Conservation (phyloP, 2,797 vertebrate species). For the Calcarius lapponicus region DNA sequence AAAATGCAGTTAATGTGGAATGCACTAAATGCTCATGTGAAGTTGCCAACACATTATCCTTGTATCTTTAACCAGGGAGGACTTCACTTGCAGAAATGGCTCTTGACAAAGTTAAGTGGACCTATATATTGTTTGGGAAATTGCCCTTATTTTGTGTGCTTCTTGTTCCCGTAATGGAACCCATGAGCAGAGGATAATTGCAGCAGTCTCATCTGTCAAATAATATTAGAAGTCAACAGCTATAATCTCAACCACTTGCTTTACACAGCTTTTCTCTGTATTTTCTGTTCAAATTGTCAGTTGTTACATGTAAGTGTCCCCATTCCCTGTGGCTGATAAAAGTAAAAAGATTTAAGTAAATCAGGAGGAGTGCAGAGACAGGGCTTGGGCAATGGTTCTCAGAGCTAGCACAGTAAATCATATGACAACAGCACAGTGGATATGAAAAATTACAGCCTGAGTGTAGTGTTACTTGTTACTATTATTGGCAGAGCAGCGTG, state of each 20-base stretch:
- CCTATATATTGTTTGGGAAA: constrained; percentile 92
- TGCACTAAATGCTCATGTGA: constrained; percentile 65
- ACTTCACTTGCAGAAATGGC: constrained; percentile 83
- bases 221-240: constrained; percentile 94
- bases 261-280: constrained; percentile 83
- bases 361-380: constrained; percentile 68
- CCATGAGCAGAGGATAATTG: constrained; percentile 93
- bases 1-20: constrained; percentile 69
- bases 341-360: constrained; percentile 80
- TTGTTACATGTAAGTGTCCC: constrained; percentile 82
- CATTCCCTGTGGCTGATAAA: constrained; percentile 77
- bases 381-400: constrained; percentile 49
- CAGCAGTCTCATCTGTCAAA: constrained; percentile 89
- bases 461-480: constrained; percentile 67
- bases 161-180: constrained; percentile 92
- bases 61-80: constrained; percentile 76
- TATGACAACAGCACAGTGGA: constrained; percentile 66
- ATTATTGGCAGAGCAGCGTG: constrained; percentile 62
- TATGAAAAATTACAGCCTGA: constrained; percentile 71
- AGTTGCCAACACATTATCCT: constrained; percentile 71
- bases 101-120: constrained; percentile 95
- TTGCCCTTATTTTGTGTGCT: constrained; percentile 90
- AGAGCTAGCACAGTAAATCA: constrained; percentile 55
- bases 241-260: constrained; percentile 93
- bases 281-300: constrained; percentile 82